Conservation (phyloP, 2,113 vertebrate genomes). For the Paracanthobrama guichenoti region DNA sequence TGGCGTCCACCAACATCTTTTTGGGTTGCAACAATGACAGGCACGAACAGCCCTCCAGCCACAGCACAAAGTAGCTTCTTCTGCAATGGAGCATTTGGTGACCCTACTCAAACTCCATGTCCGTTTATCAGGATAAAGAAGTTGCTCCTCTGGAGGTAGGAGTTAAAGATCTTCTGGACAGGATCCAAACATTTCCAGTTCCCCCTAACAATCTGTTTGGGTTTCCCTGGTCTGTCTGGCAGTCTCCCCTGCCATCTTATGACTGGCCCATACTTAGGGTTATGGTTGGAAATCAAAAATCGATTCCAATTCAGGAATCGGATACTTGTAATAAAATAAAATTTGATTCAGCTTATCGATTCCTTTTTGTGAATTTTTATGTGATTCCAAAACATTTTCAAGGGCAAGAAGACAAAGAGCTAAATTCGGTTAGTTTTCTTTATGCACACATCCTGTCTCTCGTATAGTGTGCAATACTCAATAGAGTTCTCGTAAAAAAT, state of each 20-base stretch:
- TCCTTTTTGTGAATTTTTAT: too few relatives aligned
- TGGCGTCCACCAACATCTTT: neutral
- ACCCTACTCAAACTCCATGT: neutral
- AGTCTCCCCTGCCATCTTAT: neutral
- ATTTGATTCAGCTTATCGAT: too few relatives aligned
- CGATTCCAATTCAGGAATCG: too few relatives aligned
- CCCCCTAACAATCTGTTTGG: neutral
- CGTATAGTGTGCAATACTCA: too few relatives aligned
- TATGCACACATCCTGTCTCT: too few relatives aligned
- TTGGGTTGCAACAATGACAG: neutral
- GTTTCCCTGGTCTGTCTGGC: neutral
- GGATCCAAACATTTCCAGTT: neutral
- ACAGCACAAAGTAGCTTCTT: neutral
- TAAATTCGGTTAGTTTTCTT: too few relatives aligned
- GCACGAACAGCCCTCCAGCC: too few relatives aligned
- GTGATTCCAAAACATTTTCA: too few relatives aligned
- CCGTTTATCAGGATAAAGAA: neutral
- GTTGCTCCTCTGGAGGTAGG: neutral
- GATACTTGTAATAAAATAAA: too few relatives aligned
- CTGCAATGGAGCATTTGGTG: neutral
- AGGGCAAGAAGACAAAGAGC: too few relatives aligned
- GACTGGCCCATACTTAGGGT: neutral
- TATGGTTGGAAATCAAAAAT: too few relatives aligned
- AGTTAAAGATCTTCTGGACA: neutral
- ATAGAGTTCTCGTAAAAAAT: too few relatives aligned